Evolutionary conservation across 2,888 invertebrate species (phyloP).

Genomic region (Microctonus aethiopoides): DNA sequence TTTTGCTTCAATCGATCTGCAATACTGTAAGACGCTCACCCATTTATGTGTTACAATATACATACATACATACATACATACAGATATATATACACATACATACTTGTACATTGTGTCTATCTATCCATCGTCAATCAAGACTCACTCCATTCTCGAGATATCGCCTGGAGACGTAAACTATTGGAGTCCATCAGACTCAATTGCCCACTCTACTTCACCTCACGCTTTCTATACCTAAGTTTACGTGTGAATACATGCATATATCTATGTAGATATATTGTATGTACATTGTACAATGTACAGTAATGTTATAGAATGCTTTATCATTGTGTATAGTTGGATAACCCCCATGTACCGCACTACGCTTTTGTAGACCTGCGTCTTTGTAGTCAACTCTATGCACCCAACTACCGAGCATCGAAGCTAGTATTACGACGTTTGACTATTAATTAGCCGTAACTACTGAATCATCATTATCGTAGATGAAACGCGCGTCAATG

Average conservation of each 20-base stretch:
- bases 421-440: conserved; percentile 8
- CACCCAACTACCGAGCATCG: background rate
- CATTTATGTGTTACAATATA: no score
- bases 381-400: background rate
- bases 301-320: background rate
- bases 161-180: background rate
- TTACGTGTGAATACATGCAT: no score
- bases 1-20: background rate
- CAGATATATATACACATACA: background rate
- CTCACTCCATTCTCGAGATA: conserved; percentile 11
- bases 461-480: conserved; percentile 11
- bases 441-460: conserved; percentile 22
- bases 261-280: no score
- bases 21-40: no score
- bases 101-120: background rate
- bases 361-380: background rate
- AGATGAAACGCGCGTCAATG: background rate
- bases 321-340: background rate
- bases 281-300: no score
- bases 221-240: background rate
- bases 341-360: no score
- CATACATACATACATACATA: no score
- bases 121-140: conserved; percentile 1
- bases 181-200: background rate
- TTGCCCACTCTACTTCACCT: background rate